phyloP scores from a whole-genome alignment of 2,888 invertebrate species.

The Bombylius discolor region DNA sequence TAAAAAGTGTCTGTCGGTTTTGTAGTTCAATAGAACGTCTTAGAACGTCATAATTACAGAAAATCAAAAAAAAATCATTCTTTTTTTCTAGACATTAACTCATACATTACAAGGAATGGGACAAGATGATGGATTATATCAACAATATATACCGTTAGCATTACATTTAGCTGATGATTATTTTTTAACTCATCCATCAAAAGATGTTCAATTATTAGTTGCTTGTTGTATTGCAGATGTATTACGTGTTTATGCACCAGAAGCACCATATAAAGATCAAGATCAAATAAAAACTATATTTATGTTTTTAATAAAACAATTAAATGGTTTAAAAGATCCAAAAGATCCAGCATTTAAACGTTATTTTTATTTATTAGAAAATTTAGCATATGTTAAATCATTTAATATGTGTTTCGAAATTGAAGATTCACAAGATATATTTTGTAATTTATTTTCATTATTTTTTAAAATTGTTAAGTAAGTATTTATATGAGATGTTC shows the following conservation, averaged over 20 bases:
- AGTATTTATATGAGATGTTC: conserved; percentile 31
- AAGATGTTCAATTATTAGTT: conserved; percentile 86
- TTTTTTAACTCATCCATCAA: conserved; percentile 76
- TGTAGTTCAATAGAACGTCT: no score
- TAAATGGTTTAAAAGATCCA: conserved; percentile 86
- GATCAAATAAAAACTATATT: conserved; percentile 87
- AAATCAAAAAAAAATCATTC: no score
- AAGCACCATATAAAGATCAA: conserved; percentile 93
- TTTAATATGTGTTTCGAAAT: conserved; percentile 98
- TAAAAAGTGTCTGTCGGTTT: no score
- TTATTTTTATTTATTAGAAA: conserved; percentile 93
- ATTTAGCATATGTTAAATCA: conserved; percentile 92
- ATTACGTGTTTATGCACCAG: conserved; percentile 90
- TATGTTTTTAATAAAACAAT: conserved; percentile 84
- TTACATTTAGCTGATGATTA: conserved; percentile 86
- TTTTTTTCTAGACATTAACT: conserved; percentile 54
- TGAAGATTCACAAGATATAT: conserved; percentile 94
- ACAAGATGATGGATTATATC: conserved; percentile 88
- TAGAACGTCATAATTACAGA: no score
- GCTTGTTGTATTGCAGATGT: conserved; percentile 98
- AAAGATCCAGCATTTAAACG: conserved; percentile 95
- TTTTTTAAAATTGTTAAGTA: conserved; percentile 95
- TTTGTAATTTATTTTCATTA: conserved; percentile 80
- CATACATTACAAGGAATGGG: conserved; percentile 93
- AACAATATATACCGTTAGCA: conserved; percentile 83